phyloP scores from a whole-genome alignment of 2,888 invertebrate species.

The Onchidella celtica region DNA sequence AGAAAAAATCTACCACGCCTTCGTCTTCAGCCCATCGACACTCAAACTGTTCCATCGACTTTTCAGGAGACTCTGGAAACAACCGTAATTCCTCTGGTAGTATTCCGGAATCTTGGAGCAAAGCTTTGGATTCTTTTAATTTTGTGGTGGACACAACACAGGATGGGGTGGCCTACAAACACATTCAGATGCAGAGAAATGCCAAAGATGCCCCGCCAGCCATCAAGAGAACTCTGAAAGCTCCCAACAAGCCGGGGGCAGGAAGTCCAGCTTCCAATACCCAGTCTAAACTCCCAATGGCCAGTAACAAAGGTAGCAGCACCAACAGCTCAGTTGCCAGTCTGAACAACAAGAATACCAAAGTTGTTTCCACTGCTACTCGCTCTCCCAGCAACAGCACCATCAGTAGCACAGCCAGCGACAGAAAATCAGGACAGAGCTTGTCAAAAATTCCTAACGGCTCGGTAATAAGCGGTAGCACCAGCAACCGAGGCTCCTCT shows the following conservation, averaged over 20 bases:
- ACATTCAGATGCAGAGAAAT: conserved; percentile 56
- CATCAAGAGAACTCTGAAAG: conserved; percentile 30
- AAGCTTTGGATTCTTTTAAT: conserved; percentile 65
- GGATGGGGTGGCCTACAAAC: conserved; percentile 54
- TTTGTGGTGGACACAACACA: conserved; percentile 57
- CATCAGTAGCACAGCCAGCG: conserved; percentile 45
- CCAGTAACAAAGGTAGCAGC: background rate
- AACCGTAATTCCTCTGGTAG: conserved; percentile 51
- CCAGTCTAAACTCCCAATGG: conserved; percentile 8
- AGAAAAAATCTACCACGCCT: conserved; percentile 7
- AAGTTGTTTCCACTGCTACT: background rate
- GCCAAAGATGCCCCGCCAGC: conserved; percentile 53
- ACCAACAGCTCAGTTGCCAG: background rate
- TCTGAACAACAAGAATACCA: conserved; percentile 1
- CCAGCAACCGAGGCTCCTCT: conserved; percentile 16
- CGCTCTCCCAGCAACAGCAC: conserved; percentile 30
- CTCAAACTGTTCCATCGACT: conserved; percentile 56
- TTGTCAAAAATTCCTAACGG: conserved; percentile 11
- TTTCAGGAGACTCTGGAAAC: conserved; percentile 23
- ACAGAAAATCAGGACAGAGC: conserved; percentile 11
- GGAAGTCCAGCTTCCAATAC: conserved; percentile 24
- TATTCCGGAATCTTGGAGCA: conserved; percentile 63
- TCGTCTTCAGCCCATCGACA: conserved; percentile 52
- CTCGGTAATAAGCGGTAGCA: background rate
- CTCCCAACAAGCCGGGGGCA: background rate